These are phyloP conservation scores for Apodemus agrarius DNA, from an alignment of 2,797 vertebrate species.

Conservation along the genomic window DNA sequence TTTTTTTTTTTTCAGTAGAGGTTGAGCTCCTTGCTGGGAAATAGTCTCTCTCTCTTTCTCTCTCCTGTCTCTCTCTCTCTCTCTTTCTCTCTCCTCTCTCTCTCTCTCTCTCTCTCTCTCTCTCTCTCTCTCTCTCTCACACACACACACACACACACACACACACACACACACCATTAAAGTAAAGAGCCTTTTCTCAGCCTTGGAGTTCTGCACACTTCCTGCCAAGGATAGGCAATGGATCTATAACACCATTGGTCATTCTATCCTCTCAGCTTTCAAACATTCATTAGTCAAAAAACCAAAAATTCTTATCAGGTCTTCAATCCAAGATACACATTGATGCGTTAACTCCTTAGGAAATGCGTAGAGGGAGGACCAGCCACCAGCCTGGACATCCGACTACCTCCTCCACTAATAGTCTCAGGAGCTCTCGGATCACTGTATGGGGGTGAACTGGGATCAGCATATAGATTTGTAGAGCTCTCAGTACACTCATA, in stretches of 20 bases:
- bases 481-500: neutral
- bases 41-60: neutral
- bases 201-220: slow-evolving; percentile 52
- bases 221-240: slow-evolving; percentile 40
- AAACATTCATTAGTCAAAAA: slow-evolving; percentile 61
- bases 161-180: neutral
- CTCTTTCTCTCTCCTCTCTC: too few relatives aligned
- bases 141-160: neutral
- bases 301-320: neutral
- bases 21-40: slow-evolving; percentile 61
- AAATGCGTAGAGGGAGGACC: neutral
- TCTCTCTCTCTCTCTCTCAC: too few relatives aligned
- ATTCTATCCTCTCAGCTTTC: slow-evolving; percentile 66
- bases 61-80: too few relatives aligned
- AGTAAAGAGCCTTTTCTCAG: slow-evolving; percentile 70
- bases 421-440: neutral
- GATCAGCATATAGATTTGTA: neutral
- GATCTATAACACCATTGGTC: slow-evolving; percentile 45
- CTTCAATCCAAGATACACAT: neutral
- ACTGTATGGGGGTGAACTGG: neutral
- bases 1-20: slow-evolving; percentile 48
- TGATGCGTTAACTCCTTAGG: neutral
- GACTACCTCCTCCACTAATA: neutral
- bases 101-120: too few relatives aligned
- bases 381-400: neutral